Evolutionary conservation across 2,113 vertebrate species (phyloP).

Genomic region (Thamnophis sirtalis): DNA sequence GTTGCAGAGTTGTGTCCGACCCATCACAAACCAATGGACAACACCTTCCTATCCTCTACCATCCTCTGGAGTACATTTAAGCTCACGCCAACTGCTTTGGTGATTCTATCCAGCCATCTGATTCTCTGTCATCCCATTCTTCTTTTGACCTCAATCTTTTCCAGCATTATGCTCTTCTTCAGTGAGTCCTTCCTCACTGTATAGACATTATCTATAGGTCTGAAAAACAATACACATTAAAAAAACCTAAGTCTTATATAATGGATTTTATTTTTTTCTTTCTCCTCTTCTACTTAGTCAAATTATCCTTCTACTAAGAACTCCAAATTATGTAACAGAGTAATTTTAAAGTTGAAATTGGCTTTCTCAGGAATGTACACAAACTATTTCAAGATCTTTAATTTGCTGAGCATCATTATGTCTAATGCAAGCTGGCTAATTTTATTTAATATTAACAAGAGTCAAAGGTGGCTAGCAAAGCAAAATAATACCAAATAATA

Average conservation of each 20-base stretch:
- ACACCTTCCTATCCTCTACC: too few species aligned
- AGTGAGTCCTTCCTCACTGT: too few species aligned
- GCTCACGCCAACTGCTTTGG: too few species aligned
- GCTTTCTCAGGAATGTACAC: conserved; percentile 39
- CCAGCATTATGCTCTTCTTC: too few species aligned
- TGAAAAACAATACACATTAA: background rate
- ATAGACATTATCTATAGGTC: background rate
- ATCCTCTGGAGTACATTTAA: too few species aligned
- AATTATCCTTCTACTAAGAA: conserved; percentile 32
- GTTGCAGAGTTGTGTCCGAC: too few species aligned
- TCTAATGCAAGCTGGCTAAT: conserved; percentile 39
- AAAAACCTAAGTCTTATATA: background rate
- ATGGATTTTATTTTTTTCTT: background rate
- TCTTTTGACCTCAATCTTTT: too few species aligned
- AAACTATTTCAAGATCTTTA: conserved; percentile 37
- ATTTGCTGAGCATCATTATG: conserved; percentile 32
- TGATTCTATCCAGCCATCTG: too few species aligned
- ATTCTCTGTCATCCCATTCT: too few species aligned
- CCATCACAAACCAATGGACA: too few species aligned
- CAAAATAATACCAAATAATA: background rate
- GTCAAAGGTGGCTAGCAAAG: conserved; percentile 4
- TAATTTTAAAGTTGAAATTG: conserved; percentile 35
- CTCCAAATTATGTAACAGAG: background rate
- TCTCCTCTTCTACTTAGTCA: background rate
- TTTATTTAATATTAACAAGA: conserved; percentile 38